These are phyloP conservation scores for Scolanthus callimorphus DNA, from an alignment of 92 coral and sea anemone species.

Conservation along the genomic window DNA sequence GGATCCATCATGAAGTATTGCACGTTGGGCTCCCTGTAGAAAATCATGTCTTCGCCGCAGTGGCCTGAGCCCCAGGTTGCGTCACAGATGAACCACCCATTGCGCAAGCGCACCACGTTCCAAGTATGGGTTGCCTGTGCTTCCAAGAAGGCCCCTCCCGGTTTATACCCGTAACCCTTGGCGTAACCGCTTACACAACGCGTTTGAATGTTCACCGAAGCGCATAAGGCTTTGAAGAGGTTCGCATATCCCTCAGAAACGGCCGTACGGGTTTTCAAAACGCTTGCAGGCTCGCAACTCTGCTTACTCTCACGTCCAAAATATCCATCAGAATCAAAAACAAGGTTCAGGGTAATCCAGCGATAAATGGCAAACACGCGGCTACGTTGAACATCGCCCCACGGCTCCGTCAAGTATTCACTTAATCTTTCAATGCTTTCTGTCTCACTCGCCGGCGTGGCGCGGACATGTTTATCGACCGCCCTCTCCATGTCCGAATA, in stretches of 20 bases:
- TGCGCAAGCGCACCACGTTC: conserved; percentile 65
- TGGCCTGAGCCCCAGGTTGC: conserved; percentile 75
- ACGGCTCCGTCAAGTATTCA: conserved; percentile 52
- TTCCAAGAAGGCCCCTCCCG: conserved; percentile 48
- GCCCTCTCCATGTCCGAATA: conserved; percentile 44
- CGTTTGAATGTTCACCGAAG: conserved; percentile 53
- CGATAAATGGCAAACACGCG: conserved; percentile 65
- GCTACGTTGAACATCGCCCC: conserved; percentile 46
- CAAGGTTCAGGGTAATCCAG: conserved; percentile 53
- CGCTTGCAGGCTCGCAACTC: conserved; percentile 57
- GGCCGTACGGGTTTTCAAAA: conserved; percentile 44
- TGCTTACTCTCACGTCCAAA: conserved; percentile 39
- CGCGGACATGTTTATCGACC: conserved; percentile 50
- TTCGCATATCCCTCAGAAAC: conserved; percentile 63
- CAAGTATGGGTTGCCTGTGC: conserved; percentile 62
- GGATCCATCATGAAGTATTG: conserved; percentile 64
- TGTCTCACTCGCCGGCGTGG: conserved; percentile 37
- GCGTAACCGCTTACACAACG: conserved; percentile 64
- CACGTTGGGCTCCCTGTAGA: conserved; percentile 59
- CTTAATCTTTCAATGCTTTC: conserved; percentile 34
- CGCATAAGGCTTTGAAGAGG: conserved; percentile 67
- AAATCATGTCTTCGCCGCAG: conserved; percentile 75
- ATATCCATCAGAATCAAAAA: conserved; percentile 56
- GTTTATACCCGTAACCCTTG: conserved; percentile 71
- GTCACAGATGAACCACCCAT: conserved; percentile 76